A percentile compares a stretch with the other conserved stretches of the same genome.
phyloP scores from a whole-genome alignment of 2,797 vertebrate genomes.

The Channa striata region DNA sequence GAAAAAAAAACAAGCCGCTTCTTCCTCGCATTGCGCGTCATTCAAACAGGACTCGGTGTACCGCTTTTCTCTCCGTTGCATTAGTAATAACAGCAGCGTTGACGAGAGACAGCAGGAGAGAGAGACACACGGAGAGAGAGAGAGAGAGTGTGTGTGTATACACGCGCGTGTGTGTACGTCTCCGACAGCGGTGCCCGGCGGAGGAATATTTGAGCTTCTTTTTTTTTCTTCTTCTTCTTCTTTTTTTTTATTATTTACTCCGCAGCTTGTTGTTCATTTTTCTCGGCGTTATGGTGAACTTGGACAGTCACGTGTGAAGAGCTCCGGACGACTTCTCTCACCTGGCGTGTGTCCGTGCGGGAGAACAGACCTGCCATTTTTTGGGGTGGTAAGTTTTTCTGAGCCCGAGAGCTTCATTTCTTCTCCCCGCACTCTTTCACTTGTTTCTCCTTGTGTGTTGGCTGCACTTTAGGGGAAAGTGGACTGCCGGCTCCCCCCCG shows the following conservation, averaged over 20 bases:
- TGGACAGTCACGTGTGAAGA: conserved; percentile 81
- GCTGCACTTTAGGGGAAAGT: conserved; percentile 61
- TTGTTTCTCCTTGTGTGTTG: conserved; percentile 48
- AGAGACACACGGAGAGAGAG: too few relatives aligned
- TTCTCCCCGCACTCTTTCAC: conserved; percentile 44
- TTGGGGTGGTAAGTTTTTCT: conserved; percentile 75
- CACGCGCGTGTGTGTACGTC: conserved; percentile 64
- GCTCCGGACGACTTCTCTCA: conserved; percentile 70
- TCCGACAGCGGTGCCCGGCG: conserved; percentile 80
- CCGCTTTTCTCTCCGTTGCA: conserved; percentile 83
- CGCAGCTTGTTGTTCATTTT: conserved; percentile 80
- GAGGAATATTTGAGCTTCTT: conserved; percentile 84
- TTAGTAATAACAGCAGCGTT: conserved; percentile 87
- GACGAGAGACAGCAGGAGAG: conserved; percentile 83
- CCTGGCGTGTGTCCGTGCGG: conserved; percentile 71
- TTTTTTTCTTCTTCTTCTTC: too few relatives aligned
- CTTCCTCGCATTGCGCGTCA: conserved; percentile 85
- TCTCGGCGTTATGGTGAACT: conserved; percentile 79
- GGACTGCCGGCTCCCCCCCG: conserved; percentile 23
- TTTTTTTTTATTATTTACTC: too few relatives aligned
- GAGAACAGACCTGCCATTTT: conserved; percentile 70
- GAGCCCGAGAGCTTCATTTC: conserved; percentile 52
- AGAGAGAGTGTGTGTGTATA: too few relatives aligned
- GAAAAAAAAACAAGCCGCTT: conserved; percentile 83
- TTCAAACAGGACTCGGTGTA: conserved; percentile 85